phyloP scores from a whole-genome alignment of 2,797 vertebrate genomes.

The Brachyalestes nurse region DNA sequence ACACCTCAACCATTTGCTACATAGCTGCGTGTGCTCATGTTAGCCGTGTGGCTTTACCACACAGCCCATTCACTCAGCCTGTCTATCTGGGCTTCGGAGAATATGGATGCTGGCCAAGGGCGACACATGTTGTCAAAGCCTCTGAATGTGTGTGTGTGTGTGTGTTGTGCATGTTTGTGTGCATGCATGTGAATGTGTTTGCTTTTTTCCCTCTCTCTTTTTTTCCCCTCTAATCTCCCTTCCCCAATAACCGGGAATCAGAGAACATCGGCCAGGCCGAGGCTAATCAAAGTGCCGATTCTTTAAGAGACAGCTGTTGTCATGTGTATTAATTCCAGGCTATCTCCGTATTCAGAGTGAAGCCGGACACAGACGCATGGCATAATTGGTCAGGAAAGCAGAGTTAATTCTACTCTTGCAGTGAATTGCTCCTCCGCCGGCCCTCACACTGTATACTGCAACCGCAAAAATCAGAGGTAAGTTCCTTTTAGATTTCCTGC shows the following conservation, averaged over 20 bases:
- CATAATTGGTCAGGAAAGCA: slow-evolving; percentile 68
- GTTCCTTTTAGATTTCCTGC: slow-evolving; percentile 61
- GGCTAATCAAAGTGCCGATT: slow-evolving; percentile 87
- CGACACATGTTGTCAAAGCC: slow-evolving; percentile 72
- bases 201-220: slow-evolving; percentile 65
- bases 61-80: slow-evolving; percentile 47
- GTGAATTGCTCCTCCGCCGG: slow-evolving; percentile 53
- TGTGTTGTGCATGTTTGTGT: slow-evolving; percentile 55
- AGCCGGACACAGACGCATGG: slow-evolving; percentile 71
- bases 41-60: slow-evolving; percentile 61
- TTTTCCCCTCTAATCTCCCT: slow-evolving; percentile 73
- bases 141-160: slow-evolving; percentile 63
- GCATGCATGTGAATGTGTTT: slow-evolving; percentile 59
- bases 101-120: slow-evolving; percentile 73
- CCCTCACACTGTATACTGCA: slow-evolving; percentile 61
- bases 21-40: slow-evolving; percentile 22
- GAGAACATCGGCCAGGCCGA: slow-evolving; percentile 74
- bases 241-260: slow-evolving; percentile 83
- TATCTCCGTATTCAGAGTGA: slow-evolving; percentile 71
- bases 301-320: slow-evolving; percentile 86
- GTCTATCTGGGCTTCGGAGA: slow-evolving; percentile 64
- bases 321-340: slow-evolving; percentile 80
- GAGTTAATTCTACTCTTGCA: slow-evolving; percentile 62
- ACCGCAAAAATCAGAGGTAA: slow-evolving; percentile 73
- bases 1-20: slow-evolving; percentile 36